Evolutionary conservation across 2,888 invertebrate genomes (phyloP), one percentile per base, ranked within the genome.

Genomic region (Coleophora flavipennella): DNA sequence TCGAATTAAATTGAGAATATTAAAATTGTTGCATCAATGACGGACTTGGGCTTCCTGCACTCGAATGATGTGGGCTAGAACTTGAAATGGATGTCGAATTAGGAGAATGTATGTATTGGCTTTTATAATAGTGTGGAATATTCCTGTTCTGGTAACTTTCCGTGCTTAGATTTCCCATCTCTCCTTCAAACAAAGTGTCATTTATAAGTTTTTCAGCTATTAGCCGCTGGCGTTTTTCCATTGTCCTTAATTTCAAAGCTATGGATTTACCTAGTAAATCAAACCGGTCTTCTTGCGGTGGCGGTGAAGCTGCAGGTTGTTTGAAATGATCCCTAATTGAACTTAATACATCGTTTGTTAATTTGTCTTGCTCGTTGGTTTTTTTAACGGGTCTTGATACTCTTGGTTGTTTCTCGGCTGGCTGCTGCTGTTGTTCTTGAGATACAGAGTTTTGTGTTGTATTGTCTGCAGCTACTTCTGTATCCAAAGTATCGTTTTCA

Each of bases 181-280:
- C 36, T 8, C 36, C 44, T 32, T 25, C 27, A 27, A 39, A 39
- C 34, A 41, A 31, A 12, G 39, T 41, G 6, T 44, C 41, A 28
- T 44, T 44, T 14, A 44, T 39, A 8, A 38, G 36, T 36, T 41
- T 39, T 35, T 44, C 44, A 11, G 44, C 44, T 20, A 44, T 32
- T 4, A 39, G 26, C 27, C 41, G 31, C 28, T 44, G 41, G n/a
- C 33, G 13, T 36, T 39, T 38, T 26, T 32, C 11, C 34, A 44
- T 20, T 8, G 38, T 36, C 10, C 38, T 32, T 31, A 41, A 29
- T 39, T 39, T 44, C 11, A 43, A 33, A 3, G 36, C 39, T 12
- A 42, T 37, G 29, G 33, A 35, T 14, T 39, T 43, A 1, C 36
- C 41, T 33, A 41, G 40, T 33, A 41, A 10, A 9, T 41, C 40